Base-by-base conservation (phyloP, 1,140 invertebrate genomes). In the Drosophila navojoa region DNA sequence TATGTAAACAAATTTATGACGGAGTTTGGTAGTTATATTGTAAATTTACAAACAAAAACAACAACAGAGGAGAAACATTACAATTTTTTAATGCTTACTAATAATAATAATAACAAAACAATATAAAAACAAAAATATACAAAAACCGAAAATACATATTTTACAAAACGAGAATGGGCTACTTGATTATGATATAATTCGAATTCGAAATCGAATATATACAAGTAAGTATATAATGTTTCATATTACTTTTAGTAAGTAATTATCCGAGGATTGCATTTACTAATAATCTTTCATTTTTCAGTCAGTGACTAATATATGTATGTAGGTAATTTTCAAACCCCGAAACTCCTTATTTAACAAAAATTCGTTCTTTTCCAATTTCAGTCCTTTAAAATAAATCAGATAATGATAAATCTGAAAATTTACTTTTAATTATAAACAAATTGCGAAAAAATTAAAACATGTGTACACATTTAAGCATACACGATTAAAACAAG, bases 21-120 rank as follows among this genome's bases (percentile, higher is more conserved):
- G 79, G 76, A 87, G 50, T 86, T 82, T 74, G 72, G 76, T 82
- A 87, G 82, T 74, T 87, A 82, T 89, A 74, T 86, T 86, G 76
- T 87, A 87, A 87, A 89, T 82, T 82, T 87, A 82, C 76, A 38
- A 38, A 38, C 35, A 38, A 38, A 38, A 81, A 67, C 57, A 68
- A 55, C 15, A 76, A 61, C 55, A 71, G 66, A 50, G 71, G 11
- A 81, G 75, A 87, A 57, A 86, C 74, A 70, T 79, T 66, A 80
- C 66, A 80, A 76, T 81, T 85, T 85, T 73, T 69, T 73, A 73
- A 73, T 73, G 57, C 57, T 27, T 69, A 68, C 40, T 73, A 61
- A 59, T 61, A 57, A 60, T 55, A 68, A 61, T 59, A 72, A 62
- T 19, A 44, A 59, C 52, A 66, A 22, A 22, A 22, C 19, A 22